Evolutionary conservation across 2,888 invertebrate species (phyloP), one percentile per base, ranked within the genome.

Genomic region (Epistrophe eligans): DNA sequence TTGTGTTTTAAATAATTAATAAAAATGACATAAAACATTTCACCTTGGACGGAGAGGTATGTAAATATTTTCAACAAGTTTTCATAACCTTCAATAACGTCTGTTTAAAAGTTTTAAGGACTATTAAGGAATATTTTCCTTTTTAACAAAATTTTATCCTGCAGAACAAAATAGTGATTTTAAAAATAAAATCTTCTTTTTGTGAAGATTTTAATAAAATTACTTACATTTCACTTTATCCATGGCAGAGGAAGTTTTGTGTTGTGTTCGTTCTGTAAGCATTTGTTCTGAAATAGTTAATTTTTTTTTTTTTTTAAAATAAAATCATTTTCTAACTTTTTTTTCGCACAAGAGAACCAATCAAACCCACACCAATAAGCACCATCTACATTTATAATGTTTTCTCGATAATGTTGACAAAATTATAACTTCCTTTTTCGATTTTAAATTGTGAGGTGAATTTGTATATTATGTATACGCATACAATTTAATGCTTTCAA

Each of bases 271-370:
- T n/a, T 77, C 72, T 71, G 43, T 81, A 28, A 60, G 48, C 60
- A 81, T 81, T 73, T 81, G 67, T 19, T 84, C 84, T 84, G 84
- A 84, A 84, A 84, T 38, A 55, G 8, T 72, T 55, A 67, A 50
- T 72, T 62, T 15, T 50, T 38, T 35, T 24, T 70, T 52, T 38
- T 70, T 43, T 11, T 19, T n/a, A n/a, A n/a, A 71, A 19, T 15
- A 55, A 32, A 28, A n/a, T n/a, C 13, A n/a, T n/a, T 55, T 40
- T 70, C 13, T 19, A 55, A n/a, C 10, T 40, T 40, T 40, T n/a
- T 13, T 17, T 11, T 32, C 13, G 1, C 24, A 15, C 9, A 52
- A n/a, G n/a, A 52, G 24, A 19, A 70, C 55, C 70, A 70, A 55
- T 40, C 40, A 70, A 70, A 70, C 52, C 52, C 70, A 70, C 70